phyloP scores from a whole-genome alignment of 2,113 vertebrate genomes.

The Acanthisitta chloris region DNA sequence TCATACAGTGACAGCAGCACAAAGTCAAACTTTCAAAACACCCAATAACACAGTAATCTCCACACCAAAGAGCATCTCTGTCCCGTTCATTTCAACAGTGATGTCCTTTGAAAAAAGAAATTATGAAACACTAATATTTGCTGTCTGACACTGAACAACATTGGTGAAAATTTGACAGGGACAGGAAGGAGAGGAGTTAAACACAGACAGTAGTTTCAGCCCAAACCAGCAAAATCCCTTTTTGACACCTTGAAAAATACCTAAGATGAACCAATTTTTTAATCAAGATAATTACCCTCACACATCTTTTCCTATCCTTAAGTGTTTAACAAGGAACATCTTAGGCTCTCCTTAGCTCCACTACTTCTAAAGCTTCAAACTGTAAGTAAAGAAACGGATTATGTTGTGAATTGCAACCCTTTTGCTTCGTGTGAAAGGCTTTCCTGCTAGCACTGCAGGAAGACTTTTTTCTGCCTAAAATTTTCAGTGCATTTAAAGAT shows the following conservation, averaged over 20 bases:
- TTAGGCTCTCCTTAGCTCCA: not conserved
- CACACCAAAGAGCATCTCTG: not conserved
- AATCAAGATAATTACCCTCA: conserved; percentile 15
- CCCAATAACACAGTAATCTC: not conserved
- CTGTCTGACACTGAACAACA: not conserved
- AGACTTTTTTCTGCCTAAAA: not conserved
- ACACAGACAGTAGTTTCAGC: not conserved
- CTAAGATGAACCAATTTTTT: conserved; percentile 17
- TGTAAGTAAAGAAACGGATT: conserved; percentile 12
- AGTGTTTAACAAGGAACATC: conserved; percentile 26
- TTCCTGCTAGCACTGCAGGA: not conserved
- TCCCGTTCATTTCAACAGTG: not conserved
- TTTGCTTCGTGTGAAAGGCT: not conserved
- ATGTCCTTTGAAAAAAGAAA: not conserved
- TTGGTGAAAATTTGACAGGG: not conserved
- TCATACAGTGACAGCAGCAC: not conserved
- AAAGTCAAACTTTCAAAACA: not conserved
- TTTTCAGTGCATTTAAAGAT: not conserved
- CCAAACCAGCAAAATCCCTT: conserved; percentile 27
- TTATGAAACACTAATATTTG: not conserved
- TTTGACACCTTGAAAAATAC: conserved; percentile 24
- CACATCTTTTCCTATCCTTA: not conserved
- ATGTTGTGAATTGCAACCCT: not conserved
- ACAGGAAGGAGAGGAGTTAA: not conserved
- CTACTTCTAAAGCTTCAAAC: not conserved